A percentile compares a stretch with the other conserved stretches of the same genome.
phyloP scores from a whole-genome alignment of 2,888 invertebrate genomes.

The Cheilosia soror region DNA sequence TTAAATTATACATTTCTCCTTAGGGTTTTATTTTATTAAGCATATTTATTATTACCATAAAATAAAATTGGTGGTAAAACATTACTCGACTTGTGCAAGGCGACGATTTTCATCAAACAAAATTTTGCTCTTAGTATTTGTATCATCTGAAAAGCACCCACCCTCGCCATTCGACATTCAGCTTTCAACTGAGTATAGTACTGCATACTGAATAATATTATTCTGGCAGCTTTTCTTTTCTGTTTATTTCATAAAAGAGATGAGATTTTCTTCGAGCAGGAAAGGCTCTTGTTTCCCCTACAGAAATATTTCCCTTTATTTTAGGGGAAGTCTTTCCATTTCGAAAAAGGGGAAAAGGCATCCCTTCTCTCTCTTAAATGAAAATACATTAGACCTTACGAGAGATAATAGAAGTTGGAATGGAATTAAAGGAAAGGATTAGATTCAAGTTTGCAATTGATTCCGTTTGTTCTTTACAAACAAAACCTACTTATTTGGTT shows the following conservation, averaged over 20 bases:
- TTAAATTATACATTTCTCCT: too few species aligned
- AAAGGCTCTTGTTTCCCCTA: neutral
- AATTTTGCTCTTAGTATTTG: too few species aligned
- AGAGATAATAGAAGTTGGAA: neutral
- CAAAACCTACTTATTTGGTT: too few species aligned
- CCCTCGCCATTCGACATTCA: slow-evolving; percentile 40
- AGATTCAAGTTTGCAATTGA: too few species aligned
- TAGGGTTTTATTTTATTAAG: too few species aligned
- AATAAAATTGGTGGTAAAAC: too few species aligned
- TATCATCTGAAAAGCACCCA: neutral
- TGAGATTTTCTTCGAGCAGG: neutral
- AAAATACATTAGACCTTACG: neutral
- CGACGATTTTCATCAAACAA: too few species aligned
- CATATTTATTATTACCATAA: too few species aligned
- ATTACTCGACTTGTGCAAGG: too few species aligned
- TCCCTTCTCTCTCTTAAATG: slow-evolving; percentile 42
- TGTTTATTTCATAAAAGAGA: neutral
- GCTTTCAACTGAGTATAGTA: slow-evolving; percentile 15
- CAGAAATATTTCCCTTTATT: slow-evolving; percentile 51
- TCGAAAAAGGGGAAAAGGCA: slow-evolving; percentile 34
- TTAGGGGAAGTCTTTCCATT: slow-evolving; percentile 12
- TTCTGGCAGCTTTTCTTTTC: slow-evolving; percentile 7
- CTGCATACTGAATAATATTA: neutral
- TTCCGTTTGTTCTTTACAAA: too few species aligned
- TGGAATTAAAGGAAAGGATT: too few species aligned